These are phyloP conservation scores for Tenebrio molitor DNA, from an alignment of 1,140 invertebrate genomes.

Conservation along the genomic window DNA sequence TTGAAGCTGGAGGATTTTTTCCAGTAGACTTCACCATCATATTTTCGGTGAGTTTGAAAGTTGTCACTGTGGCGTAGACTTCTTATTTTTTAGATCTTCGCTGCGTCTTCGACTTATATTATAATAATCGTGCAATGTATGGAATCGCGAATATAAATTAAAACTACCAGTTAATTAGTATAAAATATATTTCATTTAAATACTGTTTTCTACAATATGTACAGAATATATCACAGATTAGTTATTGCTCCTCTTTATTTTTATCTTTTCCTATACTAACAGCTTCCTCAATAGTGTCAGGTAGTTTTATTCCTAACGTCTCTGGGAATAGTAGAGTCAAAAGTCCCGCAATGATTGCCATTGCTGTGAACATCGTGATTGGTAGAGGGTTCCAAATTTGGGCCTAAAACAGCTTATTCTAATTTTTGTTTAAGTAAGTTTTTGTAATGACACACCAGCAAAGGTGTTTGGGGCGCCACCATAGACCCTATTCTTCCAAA, in stretches of 20 bases:
- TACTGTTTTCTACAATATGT: not conserved
- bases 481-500: constrained; percentile 80
- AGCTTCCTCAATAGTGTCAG: constrained; percentile 78
- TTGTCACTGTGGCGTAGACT: not conserved
- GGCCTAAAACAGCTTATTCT: constrained; percentile 60
- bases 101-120: not conserved
- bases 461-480: constrained; percentile 79
- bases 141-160: not conserved
- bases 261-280: constrained; percentile 68
- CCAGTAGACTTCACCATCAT: not conserved
- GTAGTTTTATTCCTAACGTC: constrained; percentile 75
- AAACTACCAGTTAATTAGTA: not conserved
- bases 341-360: constrained; percentile 74
- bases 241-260: not conserved
- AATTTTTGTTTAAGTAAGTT: not conserved
- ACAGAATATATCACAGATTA: not conserved
- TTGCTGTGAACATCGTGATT: constrained; percentile 76
- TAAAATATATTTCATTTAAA: not conserved
- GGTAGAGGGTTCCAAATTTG: constrained; percentile 67
- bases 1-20: constrained; percentile 20
- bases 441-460: constrained; percentile 69
- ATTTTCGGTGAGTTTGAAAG: not conserved
- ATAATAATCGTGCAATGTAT: constrained; percentile 12
- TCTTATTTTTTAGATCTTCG: not conserved
- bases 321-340: constrained; percentile 77